These are phyloP conservation scores for Oryzias curvinotus DNA, from an alignment of 2,113 vertebrate species.

Conservation along the genomic window DNA sequence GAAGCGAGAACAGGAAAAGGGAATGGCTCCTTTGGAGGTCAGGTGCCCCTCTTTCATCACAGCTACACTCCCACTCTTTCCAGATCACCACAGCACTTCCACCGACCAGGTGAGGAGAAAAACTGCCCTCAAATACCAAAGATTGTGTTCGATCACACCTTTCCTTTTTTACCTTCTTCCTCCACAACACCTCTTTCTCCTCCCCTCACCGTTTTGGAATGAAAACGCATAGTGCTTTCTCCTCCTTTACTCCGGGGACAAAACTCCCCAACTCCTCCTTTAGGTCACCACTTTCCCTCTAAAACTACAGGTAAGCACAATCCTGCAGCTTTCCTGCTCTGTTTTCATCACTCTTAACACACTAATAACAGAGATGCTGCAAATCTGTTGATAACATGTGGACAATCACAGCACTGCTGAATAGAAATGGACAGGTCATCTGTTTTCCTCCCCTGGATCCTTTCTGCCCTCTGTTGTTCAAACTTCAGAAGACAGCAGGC, in stretches of 20 bases:
- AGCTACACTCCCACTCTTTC: conserved; percentile 89
- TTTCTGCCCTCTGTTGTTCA: neutral
- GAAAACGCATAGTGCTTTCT: conserved; percentile 78
- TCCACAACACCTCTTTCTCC: conserved; percentile 4
- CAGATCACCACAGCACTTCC: conserved; percentile 96
- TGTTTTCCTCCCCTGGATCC: too few species aligned
- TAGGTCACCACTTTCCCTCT: conserved; percentile 84
- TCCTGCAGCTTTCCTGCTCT: neutral
- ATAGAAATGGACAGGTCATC: too few species aligned
- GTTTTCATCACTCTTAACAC: neutral
- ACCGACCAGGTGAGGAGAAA: conserved; percentile 89
- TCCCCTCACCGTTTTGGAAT: conserved; percentile 65
- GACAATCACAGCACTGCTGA: too few species aligned
- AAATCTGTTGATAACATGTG: too few species aligned
- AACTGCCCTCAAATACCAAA: neutral
- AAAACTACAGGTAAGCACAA: conserved; percentile 85
- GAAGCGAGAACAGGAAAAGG: conserved; percentile 84
- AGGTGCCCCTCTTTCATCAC: conserved; percentile 82
- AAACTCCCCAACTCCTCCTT: conserved; percentile 85
- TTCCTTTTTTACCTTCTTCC: conserved; percentile 11
- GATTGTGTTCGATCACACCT: conserved; percentile 13
- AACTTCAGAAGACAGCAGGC: neutral
- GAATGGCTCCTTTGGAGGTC: conserved; percentile 86
- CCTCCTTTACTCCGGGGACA: conserved; percentile 77
- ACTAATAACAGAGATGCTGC: too few species aligned